These are phyloP conservation scores for Chrosomus eos DNA, from an alignment of 2,797 vertebrate genomes.

Conservation along the genomic window DNA sequence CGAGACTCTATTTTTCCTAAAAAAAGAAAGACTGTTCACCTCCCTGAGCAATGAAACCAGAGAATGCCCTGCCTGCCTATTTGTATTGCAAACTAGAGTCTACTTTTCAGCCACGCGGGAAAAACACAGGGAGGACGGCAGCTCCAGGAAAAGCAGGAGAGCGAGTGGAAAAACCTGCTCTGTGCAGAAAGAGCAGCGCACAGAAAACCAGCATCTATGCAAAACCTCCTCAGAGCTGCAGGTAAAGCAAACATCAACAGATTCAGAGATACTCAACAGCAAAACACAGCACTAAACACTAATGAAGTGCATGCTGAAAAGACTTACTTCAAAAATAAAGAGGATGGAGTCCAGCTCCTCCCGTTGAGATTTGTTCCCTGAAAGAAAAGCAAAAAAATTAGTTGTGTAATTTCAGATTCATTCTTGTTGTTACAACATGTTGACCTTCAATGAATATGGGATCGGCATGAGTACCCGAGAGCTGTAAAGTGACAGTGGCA, in stretches of 20 bases:
- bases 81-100: constrained; percentile 79
- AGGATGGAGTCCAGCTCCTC: constrained; percentile 99
- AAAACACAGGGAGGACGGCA: constrained; percentile 71
- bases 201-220: neutral
- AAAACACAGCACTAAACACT: neutral
- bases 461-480: neutral
- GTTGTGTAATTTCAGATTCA: neutral
- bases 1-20: constrained; percentile 29
- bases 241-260: neutral
- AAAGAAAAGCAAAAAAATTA: constrained; percentile 62
- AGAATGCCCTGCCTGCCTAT: constrained; percentile 67
- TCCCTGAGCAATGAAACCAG: constrained; percentile 76
- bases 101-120: constrained; percentile 68
- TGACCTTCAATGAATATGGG: neutral
- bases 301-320: constrained; percentile 9
- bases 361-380: constrained; percentile 98
- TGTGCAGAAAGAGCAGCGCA: constrained; percentile 19
- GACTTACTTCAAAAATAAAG: constrained; percentile 99
- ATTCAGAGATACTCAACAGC: neutral
- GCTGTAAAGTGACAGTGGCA: neutral
- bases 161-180: constrained; percentile 57
- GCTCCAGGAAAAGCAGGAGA: constrained; percentile 64
- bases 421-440: neutral
- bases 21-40: constrained; percentile 32
- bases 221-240: constrained; percentile 1